A percentile compares a stretch with the other conserved stretches of the same genome.
These are phyloP conservation scores for Gymnocephalus cernua DNA, from an alignment of 2,113 vertebrate genomes.

Conservation along the genomic window DNA sequence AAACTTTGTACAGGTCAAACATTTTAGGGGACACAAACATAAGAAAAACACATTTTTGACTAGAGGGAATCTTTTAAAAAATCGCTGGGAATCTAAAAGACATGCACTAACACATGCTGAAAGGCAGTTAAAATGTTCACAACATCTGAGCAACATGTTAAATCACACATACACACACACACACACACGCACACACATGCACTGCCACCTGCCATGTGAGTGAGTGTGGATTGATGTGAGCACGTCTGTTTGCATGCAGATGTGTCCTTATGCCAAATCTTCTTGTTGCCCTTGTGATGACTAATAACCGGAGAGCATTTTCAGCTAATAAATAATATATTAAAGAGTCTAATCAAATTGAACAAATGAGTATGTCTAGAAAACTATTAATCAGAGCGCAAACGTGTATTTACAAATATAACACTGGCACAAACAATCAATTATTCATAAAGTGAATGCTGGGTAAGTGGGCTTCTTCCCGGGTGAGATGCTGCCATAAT, in stretches of 20 bases:
- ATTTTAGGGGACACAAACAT: no score
- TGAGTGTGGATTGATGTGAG: constrained; percentile 14
- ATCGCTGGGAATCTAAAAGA: background rate
- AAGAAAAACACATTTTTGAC: no score
- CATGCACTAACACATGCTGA: background rate
- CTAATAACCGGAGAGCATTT: constrained; percentile 67
- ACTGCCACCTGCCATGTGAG: constrained; percentile 38
- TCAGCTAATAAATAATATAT: constrained; percentile 82
- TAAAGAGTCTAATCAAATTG: constrained; percentile 81
- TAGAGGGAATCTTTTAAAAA: no score
- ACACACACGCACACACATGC: background rate
- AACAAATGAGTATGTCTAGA: constrained; percentile 83
- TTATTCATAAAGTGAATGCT: constrained; percentile 83
- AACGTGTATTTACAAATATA: constrained; percentile 82
- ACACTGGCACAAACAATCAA: constrained; percentile 83
- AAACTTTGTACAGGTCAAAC: no score
- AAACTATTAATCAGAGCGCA: constrained; percentile 82
- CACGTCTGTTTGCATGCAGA: constrained; percentile 52
- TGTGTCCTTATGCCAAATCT: constrained; percentile 61
- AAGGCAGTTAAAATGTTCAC: constrained; percentile 18
- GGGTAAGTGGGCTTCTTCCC: constrained; percentile 82
- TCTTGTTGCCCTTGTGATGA: constrained; percentile 66
- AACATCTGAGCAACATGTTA: background rate
- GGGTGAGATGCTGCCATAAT: constrained; percentile 84
- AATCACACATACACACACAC: background rate